Percentiles rank a stretch among this genome's conserved stretches.
Conservation (phyloP, 1,140 invertebrate genomes). For the Sipha flava region DNA sequence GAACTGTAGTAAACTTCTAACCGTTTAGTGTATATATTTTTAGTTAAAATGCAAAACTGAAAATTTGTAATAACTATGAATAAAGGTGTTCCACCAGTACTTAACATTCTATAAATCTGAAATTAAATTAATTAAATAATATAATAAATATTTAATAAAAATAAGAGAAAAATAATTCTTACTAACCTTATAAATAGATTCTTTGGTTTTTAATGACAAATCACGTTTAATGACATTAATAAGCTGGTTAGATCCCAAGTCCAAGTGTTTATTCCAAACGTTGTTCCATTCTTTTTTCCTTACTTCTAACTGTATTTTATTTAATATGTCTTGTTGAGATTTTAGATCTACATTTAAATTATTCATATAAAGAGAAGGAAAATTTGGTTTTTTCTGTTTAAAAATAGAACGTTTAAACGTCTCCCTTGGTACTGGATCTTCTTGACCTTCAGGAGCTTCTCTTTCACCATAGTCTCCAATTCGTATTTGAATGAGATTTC, state of each 20-base stretch:
- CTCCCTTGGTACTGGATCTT: not conserved
- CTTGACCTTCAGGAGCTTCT: not conserved
- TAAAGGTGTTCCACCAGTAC: slow-evolving; percentile 9
- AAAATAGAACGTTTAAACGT: not conserved
- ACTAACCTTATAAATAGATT: slow-evolving; percentile 17
- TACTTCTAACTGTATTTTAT: not conserved
- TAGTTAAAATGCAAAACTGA: slow-evolving; percentile 5
- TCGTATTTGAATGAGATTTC: not conserved
- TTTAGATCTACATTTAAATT: not conserved
- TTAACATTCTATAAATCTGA: slow-evolving; percentile 19
- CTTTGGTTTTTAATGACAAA: not conserved
- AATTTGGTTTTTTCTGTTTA: not conserved
- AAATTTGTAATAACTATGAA: slow-evolving; percentile 8
- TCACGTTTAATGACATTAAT: not conserved
- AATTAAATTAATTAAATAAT: not conserved
- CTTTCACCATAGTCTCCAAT: not conserved
- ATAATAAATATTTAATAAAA: not conserved
- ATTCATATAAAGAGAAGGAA: not conserved
- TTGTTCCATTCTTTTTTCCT: not conserved
- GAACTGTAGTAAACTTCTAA: slow-evolving; percentile 5
- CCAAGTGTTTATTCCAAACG: not conserved
- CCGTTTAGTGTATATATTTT: not conserved
- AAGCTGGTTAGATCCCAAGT: not conserved
- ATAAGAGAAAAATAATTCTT: not conserved
- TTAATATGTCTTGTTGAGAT: not conserved